These are phyloP conservation scores for Agrotis clavis DNA, from an alignment of 2,888 invertebrate species.

Conservation along the genomic window DNA sequence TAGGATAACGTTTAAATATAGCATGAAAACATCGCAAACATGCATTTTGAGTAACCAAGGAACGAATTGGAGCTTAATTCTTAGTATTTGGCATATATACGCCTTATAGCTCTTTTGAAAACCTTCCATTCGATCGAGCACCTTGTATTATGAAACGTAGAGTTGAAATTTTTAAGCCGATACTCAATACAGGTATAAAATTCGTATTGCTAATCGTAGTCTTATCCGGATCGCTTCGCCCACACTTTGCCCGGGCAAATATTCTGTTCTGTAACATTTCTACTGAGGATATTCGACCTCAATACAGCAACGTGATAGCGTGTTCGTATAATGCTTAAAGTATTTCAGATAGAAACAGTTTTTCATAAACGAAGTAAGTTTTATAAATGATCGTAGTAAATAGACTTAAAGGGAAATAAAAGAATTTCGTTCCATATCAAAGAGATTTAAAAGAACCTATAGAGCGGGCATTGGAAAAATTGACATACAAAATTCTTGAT, in stretches of 20 bases:
- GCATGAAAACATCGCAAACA: slow-evolving; percentile 48
- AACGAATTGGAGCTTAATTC: slow-evolving; percentile 37
- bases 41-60: slow-evolving; percentile 59
- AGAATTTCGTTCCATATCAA: slow-evolving; percentile 2
- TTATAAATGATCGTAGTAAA: slow-evolving; percentile 12
- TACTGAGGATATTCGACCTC: slow-evolving; percentile 25
- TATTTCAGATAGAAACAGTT: slow-evolving; percentile 15
- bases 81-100: slow-evolving; percentile 42
- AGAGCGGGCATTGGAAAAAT: no score
- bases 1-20: slow-evolving; percentile 51
- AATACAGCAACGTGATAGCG: slow-evolving; percentile 32
- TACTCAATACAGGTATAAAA: slow-evolving; percentile 25
- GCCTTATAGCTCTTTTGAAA: slow-evolving; percentile 1
- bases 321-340: slow-evolving; percentile 34
- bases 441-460: no score
- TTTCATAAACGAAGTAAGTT: slow-evolving; percentile 11
- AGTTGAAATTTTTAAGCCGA: slow-evolving; percentile 25
- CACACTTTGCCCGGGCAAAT: slow-evolving; percentile 45
- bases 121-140: background rate
- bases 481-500: no score
- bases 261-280: slow-evolving; percentile 49
- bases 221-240: slow-evolving; percentile 48
- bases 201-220: slow-evolving; percentile 51
- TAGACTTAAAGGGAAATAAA: slow-evolving; percentile 26
- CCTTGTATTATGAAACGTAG: slow-evolving; percentile 15